Conservation (phyloP, 2,888 invertebrate species). For the Tipula helvola region DNA sequence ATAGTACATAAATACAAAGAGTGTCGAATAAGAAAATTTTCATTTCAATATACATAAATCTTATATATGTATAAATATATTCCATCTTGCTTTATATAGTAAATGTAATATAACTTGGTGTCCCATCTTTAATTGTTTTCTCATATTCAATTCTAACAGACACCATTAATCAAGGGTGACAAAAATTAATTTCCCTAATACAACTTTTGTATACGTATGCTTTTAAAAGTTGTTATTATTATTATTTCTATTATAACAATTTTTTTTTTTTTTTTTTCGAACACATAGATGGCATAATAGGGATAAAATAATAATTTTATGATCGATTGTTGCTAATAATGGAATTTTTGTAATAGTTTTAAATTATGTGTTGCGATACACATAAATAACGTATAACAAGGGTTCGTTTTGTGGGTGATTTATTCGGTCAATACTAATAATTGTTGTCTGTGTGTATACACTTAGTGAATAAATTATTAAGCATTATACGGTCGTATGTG, state of each 20-base stretch:
- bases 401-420: neutral
- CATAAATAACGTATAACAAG: neutral
- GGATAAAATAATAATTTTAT: neutral
- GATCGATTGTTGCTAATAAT: neutral
- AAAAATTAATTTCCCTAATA: constrained; percentile 10
- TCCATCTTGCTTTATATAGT: neutral
- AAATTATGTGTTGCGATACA: neutral
- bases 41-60: neutral
- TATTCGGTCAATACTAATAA: neutral
- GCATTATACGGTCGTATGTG: neutral
- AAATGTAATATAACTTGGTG: neutral
- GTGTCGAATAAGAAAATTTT: neutral
- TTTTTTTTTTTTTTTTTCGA: neutral
- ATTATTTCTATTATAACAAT: no score
- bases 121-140: constrained; percentile 4
- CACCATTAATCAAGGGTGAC: constrained; percentile 8
- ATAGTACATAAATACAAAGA: neutral
- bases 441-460: neutral
- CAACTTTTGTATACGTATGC: neutral
- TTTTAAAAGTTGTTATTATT: neutral
- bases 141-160: neutral
- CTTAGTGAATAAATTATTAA: neutral
- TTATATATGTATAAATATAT: neutral
- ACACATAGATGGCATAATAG: neutral
- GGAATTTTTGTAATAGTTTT: neutral